A percentile compares a stretch with the other conserved stretches of the same genome.
These are phyloP conservation scores for Spermophilus dauricus DNA, from an alignment of 2,113 vertebrate species.

Conservation along the genomic window DNA sequence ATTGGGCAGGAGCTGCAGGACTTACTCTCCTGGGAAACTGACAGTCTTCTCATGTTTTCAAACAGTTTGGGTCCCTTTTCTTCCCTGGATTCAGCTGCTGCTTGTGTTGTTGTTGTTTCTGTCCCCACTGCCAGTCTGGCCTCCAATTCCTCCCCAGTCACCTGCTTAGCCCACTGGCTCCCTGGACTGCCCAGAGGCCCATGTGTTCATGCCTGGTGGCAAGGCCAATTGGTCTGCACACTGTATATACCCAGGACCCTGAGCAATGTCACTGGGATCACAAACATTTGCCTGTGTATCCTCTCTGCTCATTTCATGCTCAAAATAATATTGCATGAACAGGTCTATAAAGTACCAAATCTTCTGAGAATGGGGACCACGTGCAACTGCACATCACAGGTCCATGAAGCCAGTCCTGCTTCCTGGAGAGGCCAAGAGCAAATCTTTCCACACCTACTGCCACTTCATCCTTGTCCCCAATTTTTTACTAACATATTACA, in stretches of 20 bases:
- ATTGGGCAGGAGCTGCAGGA: neutral
- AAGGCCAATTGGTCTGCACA: neutral
- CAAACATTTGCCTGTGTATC: neutral
- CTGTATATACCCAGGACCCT: neutral
- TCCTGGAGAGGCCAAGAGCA: neutral
- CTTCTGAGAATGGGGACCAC: neutral
- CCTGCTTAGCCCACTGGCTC: neutral
- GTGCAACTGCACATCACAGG: too few species aligned
- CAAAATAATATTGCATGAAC: neutral
- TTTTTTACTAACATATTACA: neutral
- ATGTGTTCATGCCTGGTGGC: neutral
- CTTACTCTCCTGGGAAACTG: neutral
- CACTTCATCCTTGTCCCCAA: neutral
- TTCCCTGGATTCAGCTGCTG: neutral
- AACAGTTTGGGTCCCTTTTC: neutral
- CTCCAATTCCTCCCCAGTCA: neutral
- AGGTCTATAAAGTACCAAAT: neutral
- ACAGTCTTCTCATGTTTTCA: neutral
- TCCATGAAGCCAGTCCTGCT: neutral
- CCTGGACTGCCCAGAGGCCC: neutral
- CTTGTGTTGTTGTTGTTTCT: too few species aligned
- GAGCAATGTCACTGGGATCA: neutral
- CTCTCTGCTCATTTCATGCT: neutral
- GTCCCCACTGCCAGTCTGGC: neutral
- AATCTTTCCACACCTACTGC: neutral